Percentiles rank a stretch among this genome's conserved stretches.
These are phyloP conservation scores for Halichondria panicea DNA, from an alignment of 37 sponge, comb jelly and placozoan genomes.

Conservation along the genomic window DNA sequence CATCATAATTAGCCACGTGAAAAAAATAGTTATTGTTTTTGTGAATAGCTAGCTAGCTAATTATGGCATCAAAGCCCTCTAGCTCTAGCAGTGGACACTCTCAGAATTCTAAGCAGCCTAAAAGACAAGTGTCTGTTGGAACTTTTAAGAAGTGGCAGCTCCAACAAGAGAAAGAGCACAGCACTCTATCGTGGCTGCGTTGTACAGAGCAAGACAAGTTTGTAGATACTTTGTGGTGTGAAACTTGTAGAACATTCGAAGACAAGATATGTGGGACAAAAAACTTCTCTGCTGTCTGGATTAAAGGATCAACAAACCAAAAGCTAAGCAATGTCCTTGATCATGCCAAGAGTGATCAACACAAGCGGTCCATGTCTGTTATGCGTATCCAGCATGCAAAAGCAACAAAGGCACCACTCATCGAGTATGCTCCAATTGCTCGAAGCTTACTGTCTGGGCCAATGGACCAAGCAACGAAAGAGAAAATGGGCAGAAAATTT, in stretches of 20 bases:
- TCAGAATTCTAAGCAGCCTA: too few species aligned
- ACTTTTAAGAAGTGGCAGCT: too few species aligned
- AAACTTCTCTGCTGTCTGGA: conserved; percentile 52
- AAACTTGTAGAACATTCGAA: conserved; percentile 36
- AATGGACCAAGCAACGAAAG: conserved; percentile 14
- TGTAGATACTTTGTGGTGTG: conserved; percentile 48
- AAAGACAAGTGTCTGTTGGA: too few species aligned
- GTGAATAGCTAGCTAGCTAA: too few species aligned
- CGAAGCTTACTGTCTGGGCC: not conserved
- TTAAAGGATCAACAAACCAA: conserved; percentile 66
- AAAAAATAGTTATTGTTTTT: too few species aligned
- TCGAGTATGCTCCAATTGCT: conserved; percentile 44
- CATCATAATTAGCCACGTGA: too few species aligned
- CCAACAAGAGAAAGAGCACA: too few species aligned
- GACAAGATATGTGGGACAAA: conserved; percentile 21
- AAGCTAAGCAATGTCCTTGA: conserved; percentile 57
- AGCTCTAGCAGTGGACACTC: too few species aligned
- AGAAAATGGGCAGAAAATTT: conserved; percentile 42
- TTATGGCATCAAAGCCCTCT: too few species aligned
- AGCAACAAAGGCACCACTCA: conserved; percentile 21
- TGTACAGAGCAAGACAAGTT: too few species aligned
- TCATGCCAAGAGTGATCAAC: conserved; percentile 53
- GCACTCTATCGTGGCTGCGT: too few species aligned
- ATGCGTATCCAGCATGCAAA: conserved; percentile 16
- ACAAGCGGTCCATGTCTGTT: conserved; percentile 12